Conservation (phyloP, 2,888 invertebrate species). For the Troides helena region DNA sequence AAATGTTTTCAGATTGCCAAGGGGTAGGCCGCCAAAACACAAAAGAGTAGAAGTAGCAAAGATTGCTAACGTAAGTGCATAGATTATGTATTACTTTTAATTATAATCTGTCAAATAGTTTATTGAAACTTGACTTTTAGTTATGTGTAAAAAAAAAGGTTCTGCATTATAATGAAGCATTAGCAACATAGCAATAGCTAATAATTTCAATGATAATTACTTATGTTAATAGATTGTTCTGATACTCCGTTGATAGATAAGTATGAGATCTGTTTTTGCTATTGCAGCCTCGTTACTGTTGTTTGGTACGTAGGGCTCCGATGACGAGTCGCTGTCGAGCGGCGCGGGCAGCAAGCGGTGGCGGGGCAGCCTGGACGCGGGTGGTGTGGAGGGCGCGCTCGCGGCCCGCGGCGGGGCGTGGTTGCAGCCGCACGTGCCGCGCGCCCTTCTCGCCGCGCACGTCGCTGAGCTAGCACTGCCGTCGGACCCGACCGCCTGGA, state of each 20-base stretch:
- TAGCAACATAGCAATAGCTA: no score
- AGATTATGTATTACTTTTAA: not conserved
- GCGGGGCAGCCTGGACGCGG: conserved; percentile 40
- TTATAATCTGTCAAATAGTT: no score
- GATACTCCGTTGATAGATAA: no score
- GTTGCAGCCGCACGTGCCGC: conserved; percentile 33
- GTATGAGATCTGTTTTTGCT: no score
- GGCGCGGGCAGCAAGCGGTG: conserved; percentile 51
- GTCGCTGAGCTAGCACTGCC: conserved; percentile 54
- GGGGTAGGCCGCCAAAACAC: conserved; percentile 71
- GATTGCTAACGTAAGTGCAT: conserved; percentile 52
- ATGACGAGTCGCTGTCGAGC: conserved; percentile 68
- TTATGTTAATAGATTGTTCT: no score
- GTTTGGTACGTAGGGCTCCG: conserved; percentile 50
- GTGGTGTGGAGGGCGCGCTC: conserved; percentile 31
- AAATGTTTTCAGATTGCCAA: conserved; percentile 40
- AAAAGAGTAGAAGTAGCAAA: conserved; percentile 65
- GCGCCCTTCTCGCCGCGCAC: conserved; percentile 43
- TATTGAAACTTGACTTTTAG: no score
- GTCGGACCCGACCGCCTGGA: conserved; percentile 57
- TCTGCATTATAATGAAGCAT: no score
- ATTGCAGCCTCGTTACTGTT: no score
- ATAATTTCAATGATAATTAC: no score
- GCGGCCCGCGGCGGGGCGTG: conserved; percentile 23
- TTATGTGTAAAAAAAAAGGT: no score